Conservation (phyloP, 1,140 invertebrate species). For the Papilio machaon region DNA sequence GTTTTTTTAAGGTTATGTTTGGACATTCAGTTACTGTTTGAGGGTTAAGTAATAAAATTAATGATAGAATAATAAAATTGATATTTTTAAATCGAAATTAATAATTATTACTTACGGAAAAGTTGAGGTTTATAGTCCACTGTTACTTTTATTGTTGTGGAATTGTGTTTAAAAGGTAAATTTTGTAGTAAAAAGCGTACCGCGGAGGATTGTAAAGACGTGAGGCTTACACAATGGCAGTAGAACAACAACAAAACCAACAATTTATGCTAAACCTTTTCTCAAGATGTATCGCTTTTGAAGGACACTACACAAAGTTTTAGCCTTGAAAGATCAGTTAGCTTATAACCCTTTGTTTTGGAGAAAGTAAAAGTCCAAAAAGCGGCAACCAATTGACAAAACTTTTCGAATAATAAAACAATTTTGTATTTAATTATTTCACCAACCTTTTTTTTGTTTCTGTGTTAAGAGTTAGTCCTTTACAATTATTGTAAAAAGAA, state of each 20-base stretch:
- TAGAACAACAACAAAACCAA: slow-evolving; percentile 13
- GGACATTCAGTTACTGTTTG: not conserved
- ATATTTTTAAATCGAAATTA: no score
- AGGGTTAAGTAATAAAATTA: not conserved
- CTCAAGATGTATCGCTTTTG: not conserved
- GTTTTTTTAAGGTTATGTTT: not conserved
- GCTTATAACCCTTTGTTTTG: slow-evolving; percentile 16
- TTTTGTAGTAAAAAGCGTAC: not conserved
- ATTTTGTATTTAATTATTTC: slow-evolving; percentile 13
- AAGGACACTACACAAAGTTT: not conserved
- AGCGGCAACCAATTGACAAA: not conserved
- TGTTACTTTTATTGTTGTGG: not conserved
- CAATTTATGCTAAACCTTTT: slow-evolving; percentile 20
- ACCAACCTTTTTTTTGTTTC: not conserved
- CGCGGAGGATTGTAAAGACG: not conserved
- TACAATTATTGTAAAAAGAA: not conserved
- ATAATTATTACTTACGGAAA: not conserved
- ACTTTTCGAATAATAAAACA: slow-evolving; percentile 9
- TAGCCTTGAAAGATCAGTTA: not conserved
- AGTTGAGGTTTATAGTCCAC: not conserved
- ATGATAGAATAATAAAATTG: no score
- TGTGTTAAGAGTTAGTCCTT: not conserved
- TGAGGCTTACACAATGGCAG: slow-evolving; percentile 6
- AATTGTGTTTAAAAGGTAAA: not conserved
- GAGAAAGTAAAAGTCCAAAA: slow-evolving; percentile 32